These are phyloP conservation scores for Cherax destructor DNA, from an alignment of 1,140 invertebrate genomes.

Conservation along the genomic window DNA sequence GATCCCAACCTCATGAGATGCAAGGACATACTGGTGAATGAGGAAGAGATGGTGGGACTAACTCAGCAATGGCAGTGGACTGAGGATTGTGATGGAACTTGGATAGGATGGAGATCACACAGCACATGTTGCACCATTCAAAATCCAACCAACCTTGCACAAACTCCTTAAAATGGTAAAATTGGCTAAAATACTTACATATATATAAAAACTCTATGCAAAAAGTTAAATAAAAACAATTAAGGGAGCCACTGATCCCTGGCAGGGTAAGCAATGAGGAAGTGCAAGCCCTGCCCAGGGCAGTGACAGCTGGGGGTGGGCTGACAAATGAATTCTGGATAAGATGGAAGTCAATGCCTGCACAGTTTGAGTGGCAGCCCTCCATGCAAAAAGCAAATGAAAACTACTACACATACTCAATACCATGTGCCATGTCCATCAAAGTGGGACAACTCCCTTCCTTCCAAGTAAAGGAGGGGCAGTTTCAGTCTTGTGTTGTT, in stretches of 20 bases:
- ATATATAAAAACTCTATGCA: slow-evolving; percentile 58
- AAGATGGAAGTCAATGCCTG: background rate
- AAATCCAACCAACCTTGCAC: slow-evolving; percentile 61
- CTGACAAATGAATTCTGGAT: slow-evolving; percentile 32
- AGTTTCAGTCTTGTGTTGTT: background rate
- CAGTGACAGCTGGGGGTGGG: slow-evolving; percentile 1
- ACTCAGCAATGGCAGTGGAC: slow-evolving; percentile 41
- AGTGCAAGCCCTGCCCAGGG: background rate
- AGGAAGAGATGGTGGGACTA: slow-evolving; percentile 22
- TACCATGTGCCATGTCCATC: background rate
- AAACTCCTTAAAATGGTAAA: slow-evolving; percentile 64
- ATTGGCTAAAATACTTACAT: slow-evolving; percentile 64
- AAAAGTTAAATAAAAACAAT: slow-evolving; percentile 47
- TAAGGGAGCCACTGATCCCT: slow-evolving; percentile 10
- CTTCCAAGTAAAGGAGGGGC: background rate
- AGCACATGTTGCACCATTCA: slow-evolving; percentile 38
- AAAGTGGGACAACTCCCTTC: background rate
- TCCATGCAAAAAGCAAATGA: background rate
- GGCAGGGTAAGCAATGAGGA: background rate
- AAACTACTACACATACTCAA: background rate
- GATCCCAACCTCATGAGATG: slow-evolving; percentile 1
- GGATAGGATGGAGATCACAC: slow-evolving; percentile 42
- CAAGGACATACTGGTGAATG: slow-evolving; percentile 28
- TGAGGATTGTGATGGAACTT: slow-evolving; percentile 24
- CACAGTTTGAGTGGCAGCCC: background rate